phyloP scores from a whole-genome alignment of 2,888 invertebrate genomes.

The Hydrotaea cyrtoneurina region DNA sequence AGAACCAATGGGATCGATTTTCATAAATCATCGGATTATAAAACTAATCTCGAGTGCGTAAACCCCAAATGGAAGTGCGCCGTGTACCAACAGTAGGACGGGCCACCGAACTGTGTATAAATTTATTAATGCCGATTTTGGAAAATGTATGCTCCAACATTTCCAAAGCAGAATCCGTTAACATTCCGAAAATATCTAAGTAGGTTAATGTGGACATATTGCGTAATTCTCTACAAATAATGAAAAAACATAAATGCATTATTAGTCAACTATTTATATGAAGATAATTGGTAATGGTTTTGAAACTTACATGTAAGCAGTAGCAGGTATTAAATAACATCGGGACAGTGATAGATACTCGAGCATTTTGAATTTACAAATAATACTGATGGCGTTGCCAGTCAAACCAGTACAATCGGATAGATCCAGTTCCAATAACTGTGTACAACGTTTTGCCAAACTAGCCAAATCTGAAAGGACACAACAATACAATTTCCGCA shows the following conservation, averaged over 20 bases:
- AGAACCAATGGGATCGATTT: conserved; percentile 19
- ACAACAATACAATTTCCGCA: background rate
- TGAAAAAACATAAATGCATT: background rate
- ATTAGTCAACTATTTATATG: too few species aligned
- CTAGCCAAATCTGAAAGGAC: conserved; percentile 84
- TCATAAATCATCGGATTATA: background rate
- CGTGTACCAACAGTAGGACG: conserved; percentile 93
- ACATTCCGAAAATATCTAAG: conserved; percentile 91
- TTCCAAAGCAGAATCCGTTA: conserved; percentile 83
- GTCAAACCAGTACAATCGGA: conserved; percentile 92
- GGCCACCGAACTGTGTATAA: conserved; percentile 91
- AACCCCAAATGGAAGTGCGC: conserved; percentile 94
- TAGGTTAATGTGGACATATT: conserved; percentile 86
- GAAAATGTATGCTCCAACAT: conserved; percentile 83
- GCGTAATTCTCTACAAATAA: conserved; percentile 82
- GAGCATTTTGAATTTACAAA: conserved; percentile 84
- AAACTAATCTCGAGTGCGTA: conserved; percentile 88
- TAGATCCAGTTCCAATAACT: conserved; percentile 91
- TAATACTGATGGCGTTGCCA: conserved; percentile 83
- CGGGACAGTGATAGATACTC: conserved; percentile 90
- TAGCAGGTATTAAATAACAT: conserved; percentile 89
- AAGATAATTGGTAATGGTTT: background rate
- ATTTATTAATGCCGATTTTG: conserved; percentile 86
- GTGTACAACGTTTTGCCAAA: conserved; percentile 85
- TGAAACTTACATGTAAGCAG: conserved; percentile 85